Evolutionary conservation across 2,113 vertebrate species (phyloP).

Genomic region (Clupea harengus): DNA sequence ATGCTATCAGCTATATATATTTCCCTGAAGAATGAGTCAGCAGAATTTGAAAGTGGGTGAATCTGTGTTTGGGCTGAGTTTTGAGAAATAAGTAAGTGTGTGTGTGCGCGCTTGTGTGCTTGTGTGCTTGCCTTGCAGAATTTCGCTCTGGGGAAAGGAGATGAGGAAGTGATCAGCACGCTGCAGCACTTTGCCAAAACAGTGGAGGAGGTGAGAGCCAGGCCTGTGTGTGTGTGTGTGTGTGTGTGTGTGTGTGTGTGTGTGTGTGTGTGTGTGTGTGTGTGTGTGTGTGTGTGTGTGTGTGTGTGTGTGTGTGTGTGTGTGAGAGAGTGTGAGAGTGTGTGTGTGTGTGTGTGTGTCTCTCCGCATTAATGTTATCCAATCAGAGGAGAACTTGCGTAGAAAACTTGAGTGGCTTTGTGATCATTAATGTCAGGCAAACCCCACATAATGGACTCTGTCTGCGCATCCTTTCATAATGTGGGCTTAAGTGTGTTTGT

Average conservation of each 20-base stretch:
- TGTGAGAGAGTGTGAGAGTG: neutral
- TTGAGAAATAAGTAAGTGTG: neutral
- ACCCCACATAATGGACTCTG: neutral
- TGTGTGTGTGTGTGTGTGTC: neutral
- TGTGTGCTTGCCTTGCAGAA: slow-evolving; percentile 74
- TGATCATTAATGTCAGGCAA: neutral
- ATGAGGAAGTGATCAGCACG: slow-evolving; percentile 92
- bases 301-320: slow-evolving; percentile 1
- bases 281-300: neutral
- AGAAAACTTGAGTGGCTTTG: neutral
- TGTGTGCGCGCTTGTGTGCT: neutral
- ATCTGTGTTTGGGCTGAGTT: neutral
- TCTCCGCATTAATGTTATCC: neutral
- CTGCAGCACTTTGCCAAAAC: slow-evolving; percentile 91
- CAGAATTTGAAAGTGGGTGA: neutral
- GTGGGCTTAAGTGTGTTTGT: neutral
- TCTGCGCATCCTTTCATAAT: neutral
- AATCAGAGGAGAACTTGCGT: neutral
- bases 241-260: slow-evolving; percentile 15
- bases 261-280: neutral
- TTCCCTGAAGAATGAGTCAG: neutral
- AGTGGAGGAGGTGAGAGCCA: slow-evolving; percentile 85
- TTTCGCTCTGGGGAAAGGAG: slow-evolving; percentile 95
- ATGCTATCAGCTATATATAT: neutral
- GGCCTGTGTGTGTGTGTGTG: slow-evolving; percentile 20